Evolutionary conservation across 2,888 invertebrate species (phyloP).

Genomic region (Nineta flava): DNA sequence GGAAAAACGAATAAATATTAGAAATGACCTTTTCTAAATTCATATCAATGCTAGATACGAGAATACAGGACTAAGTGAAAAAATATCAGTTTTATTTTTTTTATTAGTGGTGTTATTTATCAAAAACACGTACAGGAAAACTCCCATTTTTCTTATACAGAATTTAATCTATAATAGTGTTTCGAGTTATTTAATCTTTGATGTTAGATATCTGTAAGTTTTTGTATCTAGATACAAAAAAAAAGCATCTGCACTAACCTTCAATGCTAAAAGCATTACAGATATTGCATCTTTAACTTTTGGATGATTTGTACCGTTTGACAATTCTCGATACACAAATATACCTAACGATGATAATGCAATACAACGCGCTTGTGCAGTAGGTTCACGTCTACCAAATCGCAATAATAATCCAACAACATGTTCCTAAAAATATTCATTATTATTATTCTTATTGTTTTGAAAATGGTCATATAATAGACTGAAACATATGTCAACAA

Average conservation of each 20-base stretch:
- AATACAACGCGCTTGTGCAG: constrained; percentile 74
- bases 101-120: not conserved
- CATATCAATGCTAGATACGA: too few relatives aligned
- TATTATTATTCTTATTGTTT: too few relatives aligned
- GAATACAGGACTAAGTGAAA: too few relatives aligned
- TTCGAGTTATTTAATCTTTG: too few relatives aligned
- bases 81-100: not conserved
- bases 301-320: constrained; percentile 41
- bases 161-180: too few relatives aligned
- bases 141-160: too few relatives aligned
- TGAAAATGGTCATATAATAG: too few relatives aligned
- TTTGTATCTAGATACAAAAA: too few relatives aligned
- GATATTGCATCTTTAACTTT: constrained; percentile 51
- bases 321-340: constrained; percentile 50
- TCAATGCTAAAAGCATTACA: constrained; percentile 48
- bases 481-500: too few relatives aligned
- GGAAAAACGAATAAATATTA: not conserved
- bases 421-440: constrained; percentile 47
- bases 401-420: constrained; percentile 74
- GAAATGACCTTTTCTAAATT: not conserved
- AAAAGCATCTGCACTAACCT: constrained; percentile 36
- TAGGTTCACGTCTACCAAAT: constrained; percentile 77
- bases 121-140: too few relatives aligned
- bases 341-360: constrained; percentile 74
- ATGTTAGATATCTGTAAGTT: too few relatives aligned